These are phyloP conservation scores for Silurus asotus DNA, from an alignment of 2,113 vertebrate genomes.

Conservation along the genomic window DNA sequence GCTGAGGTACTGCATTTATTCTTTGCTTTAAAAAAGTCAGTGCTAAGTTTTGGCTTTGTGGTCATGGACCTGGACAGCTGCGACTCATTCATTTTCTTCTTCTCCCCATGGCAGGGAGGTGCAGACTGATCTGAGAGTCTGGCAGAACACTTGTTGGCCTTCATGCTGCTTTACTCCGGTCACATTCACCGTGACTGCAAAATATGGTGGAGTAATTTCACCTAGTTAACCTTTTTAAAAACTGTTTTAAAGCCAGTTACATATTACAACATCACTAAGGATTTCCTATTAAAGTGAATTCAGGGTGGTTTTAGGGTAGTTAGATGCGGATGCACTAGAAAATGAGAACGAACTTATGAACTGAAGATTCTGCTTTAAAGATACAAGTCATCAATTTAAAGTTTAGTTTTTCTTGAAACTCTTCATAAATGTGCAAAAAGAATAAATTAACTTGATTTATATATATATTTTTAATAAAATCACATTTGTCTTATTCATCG, in stretches of 20 bases:
- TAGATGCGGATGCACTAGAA: not conserved
- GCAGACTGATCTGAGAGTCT: constrained; percentile 40
- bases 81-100: constrained; percentile 28
- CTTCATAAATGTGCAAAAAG: not conserved
- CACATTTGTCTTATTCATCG: too few species aligned
- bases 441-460: not conserved
- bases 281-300: constrained; percentile 37
- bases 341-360: constrained; percentile 9
- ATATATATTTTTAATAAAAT: not conserved
- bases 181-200: constrained; percentile 41
- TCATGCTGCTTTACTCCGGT: constrained; percentile 11
- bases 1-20: not conserved
- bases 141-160: constrained; percentile 61
- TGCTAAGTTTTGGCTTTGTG: constrained; percentile 32
- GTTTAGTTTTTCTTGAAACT: not conserved
- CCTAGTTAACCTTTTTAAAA: constrained; percentile 49
- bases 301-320: constrained; percentile 20
- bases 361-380: not conserved
- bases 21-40: not conserved
- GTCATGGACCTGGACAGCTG: constrained; percentile 22
- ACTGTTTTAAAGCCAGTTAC: constrained; percentile 30
- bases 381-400: too few species aligned
- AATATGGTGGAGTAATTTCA: constrained; percentile 44
- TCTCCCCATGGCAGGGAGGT: constrained; percentile 44
- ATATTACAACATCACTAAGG: constrained; percentile 30